Base-by-base conservation (phyloP, 1,140 invertebrate genomes). In the Aphidius gifuensis region DNA sequence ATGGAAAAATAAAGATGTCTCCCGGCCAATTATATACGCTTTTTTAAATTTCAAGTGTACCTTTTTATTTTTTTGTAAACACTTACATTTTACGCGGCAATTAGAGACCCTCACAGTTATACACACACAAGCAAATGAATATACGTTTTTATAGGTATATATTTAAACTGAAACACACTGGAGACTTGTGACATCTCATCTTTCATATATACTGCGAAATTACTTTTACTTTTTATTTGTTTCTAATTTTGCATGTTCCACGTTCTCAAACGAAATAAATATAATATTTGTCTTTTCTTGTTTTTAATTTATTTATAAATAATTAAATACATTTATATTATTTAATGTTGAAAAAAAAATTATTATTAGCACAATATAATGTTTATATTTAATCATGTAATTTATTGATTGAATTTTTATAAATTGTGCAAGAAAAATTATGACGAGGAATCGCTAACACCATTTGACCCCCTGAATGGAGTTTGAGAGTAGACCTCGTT, bases 11-110 rank as follows among this genome's bases (percentile, higher is more conserved):
- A 55, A 45, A 61, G 53, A 53, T 59, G 46, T 21, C 59, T 61
- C 7, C 55, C 21, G 43, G 59, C 58, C 64, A 65, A 65, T 65
- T 65, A 32, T 32, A 61, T 47, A 54, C 59, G 64, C 64, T 54
- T 54, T 59, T 65, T 59, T 47, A 65, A 61, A 51, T 59, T 54
- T 65, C 64, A 65, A 65, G 47, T 60, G 55, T 38, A 47, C 4
- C 4, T 55, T 55, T 42, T 55, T 16, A 40, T n/a, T 55, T 55
- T 43, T 55, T n/a, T 16, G 55, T 49, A 50, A 47, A 61, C 50
- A 58, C 40, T 39, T 58, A 23, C 51, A 47, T 38, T 51, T 55
- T 53, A 38, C 59, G 43, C 50, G 54, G 60, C 47, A 62, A 62
- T 57, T 62, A 62, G 59, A 61, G 42, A 45, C 2, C 42, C 44